phyloP scores from a whole-genome alignment of 2,888 invertebrate species.

The Thyatira batis region DNA sequence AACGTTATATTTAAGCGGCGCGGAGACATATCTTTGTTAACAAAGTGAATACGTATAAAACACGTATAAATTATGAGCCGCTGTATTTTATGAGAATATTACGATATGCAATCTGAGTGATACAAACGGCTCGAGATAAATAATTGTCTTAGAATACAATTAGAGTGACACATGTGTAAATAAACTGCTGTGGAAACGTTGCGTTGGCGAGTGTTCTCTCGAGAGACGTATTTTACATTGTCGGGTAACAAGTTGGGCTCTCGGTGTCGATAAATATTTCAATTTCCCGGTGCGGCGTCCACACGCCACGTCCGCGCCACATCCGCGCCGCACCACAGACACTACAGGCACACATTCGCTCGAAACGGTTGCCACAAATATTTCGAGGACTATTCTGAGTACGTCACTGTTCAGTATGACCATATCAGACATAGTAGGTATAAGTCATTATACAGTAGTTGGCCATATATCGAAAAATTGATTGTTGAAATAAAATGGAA shows the following conservation, averaged over 20 bases:
- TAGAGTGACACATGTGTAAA: not conserved
- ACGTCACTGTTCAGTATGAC: no score
- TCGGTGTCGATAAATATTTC: not conserved
- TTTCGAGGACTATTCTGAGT: not conserved
- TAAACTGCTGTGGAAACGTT: not conserved
- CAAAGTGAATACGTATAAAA: not conserved
- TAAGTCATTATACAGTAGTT: no score
- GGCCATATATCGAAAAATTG: no score
- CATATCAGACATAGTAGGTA: no score
- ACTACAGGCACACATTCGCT: not conserved
- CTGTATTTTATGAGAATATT: not conserved
- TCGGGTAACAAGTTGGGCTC: not conserved
- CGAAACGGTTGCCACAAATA: not conserved
- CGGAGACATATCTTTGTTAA: not conserved
- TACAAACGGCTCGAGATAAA: not conserved
- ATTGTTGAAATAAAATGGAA: no score
- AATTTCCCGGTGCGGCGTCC: not conserved
- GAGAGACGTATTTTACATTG: not conserved
- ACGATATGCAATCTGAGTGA: not conserved
- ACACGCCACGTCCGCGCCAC: not conserved
- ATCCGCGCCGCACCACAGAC: not conserved
- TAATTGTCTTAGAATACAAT: not conserved
- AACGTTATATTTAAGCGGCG: not conserved
- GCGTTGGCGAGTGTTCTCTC: not conserved
- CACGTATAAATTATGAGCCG: not conserved